phyloP scores from a whole-genome alignment of 2,888 invertebrate species.

The Platyscelio sp. region DNA sequence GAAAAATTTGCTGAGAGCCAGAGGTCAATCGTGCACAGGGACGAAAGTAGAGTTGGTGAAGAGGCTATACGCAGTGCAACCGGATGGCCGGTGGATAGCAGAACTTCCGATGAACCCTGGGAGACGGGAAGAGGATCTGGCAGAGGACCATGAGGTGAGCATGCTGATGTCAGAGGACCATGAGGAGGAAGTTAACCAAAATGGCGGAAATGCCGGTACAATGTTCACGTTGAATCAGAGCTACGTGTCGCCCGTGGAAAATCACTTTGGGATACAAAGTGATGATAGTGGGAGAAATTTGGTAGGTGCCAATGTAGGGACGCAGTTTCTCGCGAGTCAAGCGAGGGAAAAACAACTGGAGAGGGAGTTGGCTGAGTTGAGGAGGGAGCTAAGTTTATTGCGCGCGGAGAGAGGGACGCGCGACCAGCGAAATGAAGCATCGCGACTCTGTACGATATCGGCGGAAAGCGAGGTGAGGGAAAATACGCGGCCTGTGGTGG shows the following conservation, averaged over 20 bases:
- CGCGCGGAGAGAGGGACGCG: constrained; percentile 7
- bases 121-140: not conserved
- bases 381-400: constrained; percentile 15
- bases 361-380: constrained; percentile 1
- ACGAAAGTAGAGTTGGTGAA: constrained; percentile 8
- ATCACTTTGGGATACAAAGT: not conserved
- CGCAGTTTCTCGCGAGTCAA: constrained; percentile 5
- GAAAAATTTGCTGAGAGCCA: not conserved
- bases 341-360: not conserved
- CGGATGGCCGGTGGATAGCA: not conserved
- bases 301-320: not conserved
- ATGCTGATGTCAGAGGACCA: not conserved
- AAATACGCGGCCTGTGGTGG: not conserved
- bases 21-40: not conserved
- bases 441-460: not conserved
- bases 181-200: not conserved
- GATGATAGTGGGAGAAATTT: not conserved
- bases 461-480: constrained; percentile 11
- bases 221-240: not conserved
- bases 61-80: constrained; percentile 2
- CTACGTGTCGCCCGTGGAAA: not conserved
- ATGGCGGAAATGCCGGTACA: constrained; percentile 13
- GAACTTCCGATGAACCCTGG: not conserved
- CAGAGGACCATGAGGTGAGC: not conserved
- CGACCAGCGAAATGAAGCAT: not conserved